Evolutionary conservation across 2,113 vertebrate genomes (phyloP), one percentile per base, ranked within the genome.

Genomic region (Notarius quadriscutis): DNA sequence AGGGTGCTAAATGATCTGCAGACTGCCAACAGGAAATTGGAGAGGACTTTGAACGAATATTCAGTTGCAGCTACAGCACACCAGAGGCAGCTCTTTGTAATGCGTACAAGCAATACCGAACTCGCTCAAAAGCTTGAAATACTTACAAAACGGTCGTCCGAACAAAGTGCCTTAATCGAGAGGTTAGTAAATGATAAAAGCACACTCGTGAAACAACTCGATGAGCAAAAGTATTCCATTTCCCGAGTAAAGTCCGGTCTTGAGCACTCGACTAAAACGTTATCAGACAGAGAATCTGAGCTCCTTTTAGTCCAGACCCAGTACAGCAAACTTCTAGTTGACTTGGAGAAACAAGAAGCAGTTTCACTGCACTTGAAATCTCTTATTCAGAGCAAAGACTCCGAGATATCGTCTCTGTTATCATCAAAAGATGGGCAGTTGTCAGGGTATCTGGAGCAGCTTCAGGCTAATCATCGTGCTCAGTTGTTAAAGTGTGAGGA

Each of bases 391-490:
- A 94, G 94, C 89, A 97, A 97, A 94, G 96, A 97, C 51, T 88
- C 93, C 0, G 97, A 97, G 92, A 97, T 97, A 84, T 95, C 96
- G 5, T 91, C 96, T 53, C 90, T 97, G 1, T 91, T 97, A 87
- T 96, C 96, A 60, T 96, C 95, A 8, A 96, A 93, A 91, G 96
- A 96, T 0, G 95, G 95, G 48, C 95, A 96, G 86, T 93, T 97
- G 91, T 97, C 96, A 0, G 96, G 92, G 25, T 97, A 97, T 88
- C 92, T 97, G 58, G 84, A 91, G 71, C 94, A 97, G 71, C 92
- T 97, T 65, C 96, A 97, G 89, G 90, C 91, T 55, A 96, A 96
- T 41, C 93, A 96, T 5, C 93, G 92, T 57, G 86, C 93, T 50
- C 96, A 97, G 86, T 90, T 94, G 0, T 78, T 93, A 0, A 93